Conservation (phyloP, 1,140 invertebrate genomes). For the Heliconius hewitsoni region DNA sequence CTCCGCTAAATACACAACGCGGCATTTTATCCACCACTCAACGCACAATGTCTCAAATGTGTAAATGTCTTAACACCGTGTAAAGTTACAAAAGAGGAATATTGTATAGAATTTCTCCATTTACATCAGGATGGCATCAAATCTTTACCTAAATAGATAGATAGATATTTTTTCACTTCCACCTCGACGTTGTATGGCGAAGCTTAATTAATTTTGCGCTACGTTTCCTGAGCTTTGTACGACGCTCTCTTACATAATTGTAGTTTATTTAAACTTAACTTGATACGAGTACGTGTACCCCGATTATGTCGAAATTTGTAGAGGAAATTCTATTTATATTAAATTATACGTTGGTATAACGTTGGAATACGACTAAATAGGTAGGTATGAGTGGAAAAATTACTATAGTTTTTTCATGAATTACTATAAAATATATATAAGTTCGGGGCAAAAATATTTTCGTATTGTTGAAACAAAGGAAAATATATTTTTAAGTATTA, state of each 20-base stretch:
- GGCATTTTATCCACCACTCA: no score
- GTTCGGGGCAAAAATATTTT: no score
- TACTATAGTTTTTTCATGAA: background rate
- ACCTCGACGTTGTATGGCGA: constrained; percentile 52
- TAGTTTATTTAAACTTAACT: constrained; percentile 24
- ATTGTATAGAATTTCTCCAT: background rate
- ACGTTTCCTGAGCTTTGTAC: constrained; percentile 27
- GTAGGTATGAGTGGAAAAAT: background rate
- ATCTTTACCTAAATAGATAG: background rate
- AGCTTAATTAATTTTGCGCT: constrained; percentile 70
- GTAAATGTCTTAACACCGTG: no score
- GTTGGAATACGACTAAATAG: background rate
- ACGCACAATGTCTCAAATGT: no score
- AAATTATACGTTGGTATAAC: constrained; percentile 3
- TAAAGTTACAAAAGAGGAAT: background rate
- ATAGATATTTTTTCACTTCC: constrained; percentile 59
- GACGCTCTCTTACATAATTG: constrained; percentile 20
- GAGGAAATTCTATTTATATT: constrained; percentile 13
- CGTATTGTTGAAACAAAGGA: no score
- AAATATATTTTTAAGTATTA: no score
- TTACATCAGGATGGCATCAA: background rate
- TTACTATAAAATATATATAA: background rate
- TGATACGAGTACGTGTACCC: constrained; percentile 12
- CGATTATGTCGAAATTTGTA: constrained; percentile 11
- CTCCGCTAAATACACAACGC: no score